Base-by-base conservation (phyloP, 2,888 invertebrate genomes). In the Stramonita haemastoma region DNA sequence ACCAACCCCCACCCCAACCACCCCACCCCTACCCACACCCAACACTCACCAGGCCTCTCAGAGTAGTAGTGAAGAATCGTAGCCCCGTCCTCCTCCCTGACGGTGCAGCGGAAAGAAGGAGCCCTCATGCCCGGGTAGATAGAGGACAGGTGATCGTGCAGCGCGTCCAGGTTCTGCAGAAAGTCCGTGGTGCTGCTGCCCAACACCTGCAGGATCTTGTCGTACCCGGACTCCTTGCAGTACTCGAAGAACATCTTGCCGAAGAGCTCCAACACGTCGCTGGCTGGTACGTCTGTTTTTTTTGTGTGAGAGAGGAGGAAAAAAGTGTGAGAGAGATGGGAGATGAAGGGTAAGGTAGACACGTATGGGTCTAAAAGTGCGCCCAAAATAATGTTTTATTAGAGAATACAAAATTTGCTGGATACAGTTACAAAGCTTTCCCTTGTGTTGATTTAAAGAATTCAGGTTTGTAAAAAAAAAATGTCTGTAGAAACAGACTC, bases 161-260 rank as follows among this genome's bases (percentile, higher is more conserved):
- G 97, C 8, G 99, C 99, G 96, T 99, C 99, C 94, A 99, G 96
- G 96, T 99, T 99, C 98, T 99, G 96, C 91, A 99, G 96, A 96
- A 96, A n/a, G n/a, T 99, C 99, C 92, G 98, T 97, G 0, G 98
- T 98, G 26, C 98, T 99, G 17, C 98, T n/a, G 79, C 99, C 99
- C 11, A 99, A 99, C 0, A 99, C 99, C 88, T n/a, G 99, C 97
- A 92, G 99, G n/a, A 99, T 99, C 96, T 98, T 98, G 95, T 99
- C 99, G 95, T 98, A n/a, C 8, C 99, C 99, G 6, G 99, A 95
- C 89, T 94, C 95, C 86, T 94, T n/a, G 91, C 95, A 95, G 91
- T 95, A 95, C 46, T 94, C 93, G n/a, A 89, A 95, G 92, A 95
- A 95, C 93, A 94, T n/a, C 89, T 93, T 93, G 0, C 95, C 95